Conservation (phyloP, 2,888 invertebrate genomes). For the Caenorhabditis afra region DNA sequence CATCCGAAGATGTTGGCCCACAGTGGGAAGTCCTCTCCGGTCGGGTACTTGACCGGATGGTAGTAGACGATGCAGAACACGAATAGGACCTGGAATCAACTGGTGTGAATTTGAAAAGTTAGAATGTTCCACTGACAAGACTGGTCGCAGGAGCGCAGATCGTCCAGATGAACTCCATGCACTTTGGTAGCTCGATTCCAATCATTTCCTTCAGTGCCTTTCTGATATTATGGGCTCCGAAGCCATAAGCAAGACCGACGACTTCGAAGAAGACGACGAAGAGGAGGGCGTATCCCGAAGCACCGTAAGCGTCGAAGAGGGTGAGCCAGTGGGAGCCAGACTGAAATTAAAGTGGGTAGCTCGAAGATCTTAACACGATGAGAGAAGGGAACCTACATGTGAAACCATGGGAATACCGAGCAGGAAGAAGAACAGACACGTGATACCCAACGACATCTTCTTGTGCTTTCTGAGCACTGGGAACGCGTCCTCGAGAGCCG, state of each 20-base stretch:
- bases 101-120: background rate
- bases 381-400: constrained; percentile 73
- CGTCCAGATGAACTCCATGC: constrained; percentile 91
- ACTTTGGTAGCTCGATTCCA: constrained; percentile 87
- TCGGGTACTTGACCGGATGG: constrained; percentile 86
- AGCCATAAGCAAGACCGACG: constrained; percentile 92
- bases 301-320: constrained; percentile 90
- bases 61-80: constrained; percentile 89
- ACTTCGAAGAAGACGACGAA: constrained; percentile 94
- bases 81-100: constrained; percentile 86
- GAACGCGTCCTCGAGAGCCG: constrained; percentile 80
- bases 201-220: constrained; percentile 90
- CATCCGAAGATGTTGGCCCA: constrained; percentile 70
- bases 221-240: constrained; percentile 86
- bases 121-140: constrained; percentile 83
- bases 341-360: too few species aligned
- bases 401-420: constrained; percentile 80
- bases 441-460: constrained; percentile 73
- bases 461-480: constrained; percentile 79
- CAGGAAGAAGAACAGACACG: constrained; percentile 78
- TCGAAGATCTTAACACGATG: too few species aligned
- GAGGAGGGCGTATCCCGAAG: constrained; percentile 88
- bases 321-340: constrained; percentile 92
- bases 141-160: constrained; percentile 91
- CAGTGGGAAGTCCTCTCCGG: constrained; percentile 86